These are phyloP conservation scores for Wiebesia pumilae DNA, from an alignment of 1,140 invertebrate genomes.

Conservation along the genomic window DNA sequence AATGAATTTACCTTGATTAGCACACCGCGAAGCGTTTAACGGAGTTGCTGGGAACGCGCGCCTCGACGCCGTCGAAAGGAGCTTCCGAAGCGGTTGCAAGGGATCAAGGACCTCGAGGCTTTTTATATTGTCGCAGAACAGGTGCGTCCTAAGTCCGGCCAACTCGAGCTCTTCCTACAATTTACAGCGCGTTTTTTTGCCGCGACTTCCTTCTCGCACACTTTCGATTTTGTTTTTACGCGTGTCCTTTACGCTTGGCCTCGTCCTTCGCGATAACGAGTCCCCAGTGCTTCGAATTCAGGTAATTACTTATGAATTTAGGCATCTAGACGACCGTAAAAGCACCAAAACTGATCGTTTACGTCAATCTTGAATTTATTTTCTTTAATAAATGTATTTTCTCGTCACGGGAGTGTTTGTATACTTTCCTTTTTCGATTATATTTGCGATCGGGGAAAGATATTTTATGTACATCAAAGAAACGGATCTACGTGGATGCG, in stretches of 20 bases:
- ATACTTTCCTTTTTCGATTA: neutral
- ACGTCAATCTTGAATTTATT: neutral
- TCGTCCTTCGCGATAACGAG: neutral
- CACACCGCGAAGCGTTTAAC: neutral
- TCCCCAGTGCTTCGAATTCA: neutral
- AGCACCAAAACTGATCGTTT: neutral
- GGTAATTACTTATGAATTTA: neutral
- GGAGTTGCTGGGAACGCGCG: no score
- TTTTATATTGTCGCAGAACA: neutral
- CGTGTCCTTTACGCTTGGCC: neutral
- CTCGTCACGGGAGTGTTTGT: neutral
- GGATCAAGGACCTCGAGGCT: neutral
- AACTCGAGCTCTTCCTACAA: neutral
- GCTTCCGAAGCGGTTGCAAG: no score
- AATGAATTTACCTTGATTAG: conserved; percentile 58
- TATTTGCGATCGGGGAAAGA: neutral
- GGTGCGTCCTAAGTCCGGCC: no score
- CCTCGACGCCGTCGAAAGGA: neutral
- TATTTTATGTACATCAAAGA: neutral
- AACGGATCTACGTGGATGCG: neutral
- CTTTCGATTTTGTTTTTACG: neutral
- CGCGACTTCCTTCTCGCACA: no score
- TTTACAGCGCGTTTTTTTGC: neutral
- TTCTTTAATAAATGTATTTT: neutral
- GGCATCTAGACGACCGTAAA: neutral